Base-by-base conservation (phyloP, 2,888 invertebrate genomes). In the Drosophila ezoana region DNA sequence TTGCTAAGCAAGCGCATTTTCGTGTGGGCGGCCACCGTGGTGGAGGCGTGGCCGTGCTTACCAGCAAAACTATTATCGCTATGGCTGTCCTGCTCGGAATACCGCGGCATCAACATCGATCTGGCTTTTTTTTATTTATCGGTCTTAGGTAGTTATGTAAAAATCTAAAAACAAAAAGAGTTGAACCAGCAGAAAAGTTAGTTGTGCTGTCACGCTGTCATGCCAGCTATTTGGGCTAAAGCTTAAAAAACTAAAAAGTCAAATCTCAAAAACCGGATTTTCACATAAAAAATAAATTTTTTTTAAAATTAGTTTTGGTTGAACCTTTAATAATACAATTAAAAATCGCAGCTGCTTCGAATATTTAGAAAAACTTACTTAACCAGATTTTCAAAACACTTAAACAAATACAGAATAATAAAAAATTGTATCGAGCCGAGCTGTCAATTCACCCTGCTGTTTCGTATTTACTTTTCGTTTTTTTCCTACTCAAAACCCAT, bases 61-160 rank as follows among this genome's bases (percentile, higher is more conserved):
- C 48, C 59, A 23, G 18, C 45, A 43, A 63, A 53, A 33, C 43
- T 61, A 54, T 60, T 78, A 8, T 85, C 73, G 58, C 56, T 84
- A 16, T 70, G 84, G 44, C 72, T 69, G 18, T 74, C 79, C 79
- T 40, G 52, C 13, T 79, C 85, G 41, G 78, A 33, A 69, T 59
- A 78, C 14, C 84, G 73, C 62, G 90, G 75, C 79, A 90, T 80
- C 72, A 90, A 84, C 91, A 90, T 90, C 44, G 77, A 72, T 67
- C 28, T 48, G 48, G 10, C 14, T 44, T 53, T 63, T 28, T 8
- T 28, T 28, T 28, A 28, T 49, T 0, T 16, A 13, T 48, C 33
- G 11, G 6, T 18, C 3, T 48, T n/a, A 32, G n/a, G 0, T 44
- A 48, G 3, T 79, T 75, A 69, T 40, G 57, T 58, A 57, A 49